Evolutionary conservation across 2,888 invertebrate species (phyloP).

Genomic region (Hesperia comma): DNA sequence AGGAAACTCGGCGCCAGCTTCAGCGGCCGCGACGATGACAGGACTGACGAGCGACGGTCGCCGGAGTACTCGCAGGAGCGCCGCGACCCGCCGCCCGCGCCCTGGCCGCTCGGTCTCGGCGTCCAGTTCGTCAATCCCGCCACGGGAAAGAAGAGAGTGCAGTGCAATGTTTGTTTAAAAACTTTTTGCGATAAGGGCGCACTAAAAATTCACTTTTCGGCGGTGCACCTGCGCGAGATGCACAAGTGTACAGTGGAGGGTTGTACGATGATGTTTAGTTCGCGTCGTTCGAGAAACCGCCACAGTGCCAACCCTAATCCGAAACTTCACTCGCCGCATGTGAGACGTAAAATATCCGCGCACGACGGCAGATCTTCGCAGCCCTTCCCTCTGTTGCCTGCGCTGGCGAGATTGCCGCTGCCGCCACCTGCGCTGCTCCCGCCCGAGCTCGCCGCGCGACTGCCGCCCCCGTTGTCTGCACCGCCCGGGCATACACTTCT

Average conservation of each 20-base stretch:
- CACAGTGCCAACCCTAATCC: constrained; percentile 99
- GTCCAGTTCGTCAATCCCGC: constrained; percentile 95
- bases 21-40: constrained; percentile 80
- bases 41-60: constrained; percentile 69
- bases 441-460: constrained; percentile 80
- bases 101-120: constrained; percentile 92
- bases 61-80: constrained; percentile 71
- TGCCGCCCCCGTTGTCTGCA: constrained; percentile 64
- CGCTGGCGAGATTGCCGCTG: constrained; percentile 88
- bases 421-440: constrained; percentile 87
- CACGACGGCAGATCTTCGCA: constrained; percentile 95
- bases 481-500: constrained; percentile 71
- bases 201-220: constrained; percentile 98
- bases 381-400: constrained; percentile 89
- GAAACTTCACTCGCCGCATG: constrained; percentile 97
- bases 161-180: constrained; percentile 98
- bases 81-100: constrained; percentile 80
- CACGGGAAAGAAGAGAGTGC: constrained; percentile 97
- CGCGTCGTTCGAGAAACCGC: constrained; percentile 95
- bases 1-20: constrained; percentile 88
- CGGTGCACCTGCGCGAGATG: constrained; percentile 99
- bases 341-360: constrained; percentile 95
- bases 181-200: constrained; percentile 99
- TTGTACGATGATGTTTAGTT: constrained; percentile 99
- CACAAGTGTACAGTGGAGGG: constrained; percentile 99